Conservation (phyloP, 2,797 vertebrate genomes). For the Arremon brunneinucha region DNA sequence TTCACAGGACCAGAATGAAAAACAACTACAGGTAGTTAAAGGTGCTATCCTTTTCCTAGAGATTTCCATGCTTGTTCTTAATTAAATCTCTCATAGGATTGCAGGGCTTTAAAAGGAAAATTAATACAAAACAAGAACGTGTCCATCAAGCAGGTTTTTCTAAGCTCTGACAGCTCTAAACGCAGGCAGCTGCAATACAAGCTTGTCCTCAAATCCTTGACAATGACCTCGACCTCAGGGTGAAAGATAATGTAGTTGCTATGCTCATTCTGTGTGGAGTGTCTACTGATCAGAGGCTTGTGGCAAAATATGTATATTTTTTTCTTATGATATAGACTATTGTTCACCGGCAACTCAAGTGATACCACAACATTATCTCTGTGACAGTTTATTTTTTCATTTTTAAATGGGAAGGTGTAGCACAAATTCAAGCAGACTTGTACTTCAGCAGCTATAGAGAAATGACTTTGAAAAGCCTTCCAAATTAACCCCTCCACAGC, state of each 20-base stretch:
- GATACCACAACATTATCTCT: conserved; percentile 55
- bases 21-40: conserved; percentile 13
- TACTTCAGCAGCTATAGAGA: neutral
- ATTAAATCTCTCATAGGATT: conserved; percentile 58
- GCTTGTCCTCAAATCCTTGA: conserved; percentile 72
- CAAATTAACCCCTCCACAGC: conserved; percentile 34
- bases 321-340: conserved; percentile 52
- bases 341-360: conserved; percentile 57
- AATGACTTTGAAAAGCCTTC: conserved; percentile 6
- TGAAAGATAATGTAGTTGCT: conserved; percentile 74
- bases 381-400: conserved; percentile 39
- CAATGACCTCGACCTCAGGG: conserved; percentile 69
- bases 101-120: conserved; percentile 2
- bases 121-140: conserved; percentile 13
- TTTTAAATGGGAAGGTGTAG: conserved; percentile 7
- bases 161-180: conserved; percentile 69
- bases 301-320: conserved; percentile 62
- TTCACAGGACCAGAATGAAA: neutral
- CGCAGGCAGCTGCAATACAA: conserved; percentile 69
- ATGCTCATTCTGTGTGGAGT: conserved; percentile 53
- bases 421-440: conserved; percentile 13
- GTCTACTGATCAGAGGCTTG: conserved; percentile 66
- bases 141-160: conserved; percentile 67
- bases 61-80: neutral
- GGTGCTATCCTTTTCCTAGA: conserved; percentile 1